These are phyloP conservation scores for Gymnobelideus leadbeateri DNA, from an alignment of 2,113 vertebrate species.

Conservation along the genomic window DNA sequence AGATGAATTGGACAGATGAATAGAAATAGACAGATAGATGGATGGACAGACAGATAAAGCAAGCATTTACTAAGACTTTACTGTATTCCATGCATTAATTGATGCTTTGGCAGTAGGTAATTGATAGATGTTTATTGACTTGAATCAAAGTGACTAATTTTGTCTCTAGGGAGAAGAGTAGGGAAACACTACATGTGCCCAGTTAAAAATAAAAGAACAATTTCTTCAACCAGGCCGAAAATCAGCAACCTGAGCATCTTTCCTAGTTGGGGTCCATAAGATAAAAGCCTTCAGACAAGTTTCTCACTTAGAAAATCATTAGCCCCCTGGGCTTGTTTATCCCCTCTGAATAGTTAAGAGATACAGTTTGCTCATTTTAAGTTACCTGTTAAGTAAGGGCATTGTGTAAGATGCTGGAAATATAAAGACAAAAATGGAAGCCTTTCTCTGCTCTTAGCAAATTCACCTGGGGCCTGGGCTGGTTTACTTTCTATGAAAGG, in stretches of 20 bases:
- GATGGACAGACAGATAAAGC: neutral
- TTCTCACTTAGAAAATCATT: neutral
- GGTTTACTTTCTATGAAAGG: neutral
- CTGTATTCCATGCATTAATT: neutral
- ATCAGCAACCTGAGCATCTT: neutral
- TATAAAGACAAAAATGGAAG: neutral
- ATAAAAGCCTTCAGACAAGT: neutral
- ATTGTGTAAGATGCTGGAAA: neutral
- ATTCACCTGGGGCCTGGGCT: neutral
- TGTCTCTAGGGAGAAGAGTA: neutral
- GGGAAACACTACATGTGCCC: neutral
- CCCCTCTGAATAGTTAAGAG: neutral
- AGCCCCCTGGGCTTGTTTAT: neutral
- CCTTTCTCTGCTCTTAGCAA: neutral
- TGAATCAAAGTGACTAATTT: neutral
- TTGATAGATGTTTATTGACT: neutral
- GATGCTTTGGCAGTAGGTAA: neutral
- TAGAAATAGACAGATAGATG: neutral
- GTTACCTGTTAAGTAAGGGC: neutral
- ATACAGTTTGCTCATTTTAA: neutral
- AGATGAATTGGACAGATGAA: neutral
- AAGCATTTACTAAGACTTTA: neutral
- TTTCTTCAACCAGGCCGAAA: too few relatives aligned
- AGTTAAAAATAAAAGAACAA: neutral
- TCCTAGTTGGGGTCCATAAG: neutral